Evolutionary conservation across 2,888 invertebrate genomes (phyloP).

Genomic region (Tribolium freemani): DNA sequence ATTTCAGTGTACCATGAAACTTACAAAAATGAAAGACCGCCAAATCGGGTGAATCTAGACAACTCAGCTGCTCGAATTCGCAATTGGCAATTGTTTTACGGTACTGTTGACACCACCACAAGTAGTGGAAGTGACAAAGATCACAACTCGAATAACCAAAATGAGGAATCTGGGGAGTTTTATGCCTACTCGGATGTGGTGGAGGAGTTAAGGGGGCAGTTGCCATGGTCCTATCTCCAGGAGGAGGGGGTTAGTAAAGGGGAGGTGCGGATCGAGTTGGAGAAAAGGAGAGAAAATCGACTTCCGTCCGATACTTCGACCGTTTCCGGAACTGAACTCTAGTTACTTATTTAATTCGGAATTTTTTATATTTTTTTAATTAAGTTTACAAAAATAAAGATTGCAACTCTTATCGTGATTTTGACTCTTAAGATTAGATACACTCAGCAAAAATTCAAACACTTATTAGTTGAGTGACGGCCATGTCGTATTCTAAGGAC

Average conservation of each 20-base stretch:
- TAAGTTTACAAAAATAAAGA: background rate
- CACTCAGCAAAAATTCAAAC: too few relatives aligned
- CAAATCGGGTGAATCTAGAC: conserved; percentile 25
- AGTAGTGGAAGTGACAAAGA: conserved; percentile 3
- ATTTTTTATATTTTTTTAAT: background rate
- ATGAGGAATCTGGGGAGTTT: background rate
- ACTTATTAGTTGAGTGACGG: too few relatives aligned
- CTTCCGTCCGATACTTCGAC: background rate
- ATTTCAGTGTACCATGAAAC: conserved; percentile 43
- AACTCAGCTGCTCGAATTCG: conserved; percentile 53
- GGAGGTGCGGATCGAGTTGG: background rate
- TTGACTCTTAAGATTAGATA: background rate
- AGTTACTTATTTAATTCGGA: background rate
- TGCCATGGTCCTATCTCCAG: conserved; percentile 52
- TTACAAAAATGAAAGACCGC: conserved; percentile 21
- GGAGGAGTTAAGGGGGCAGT: conserved; percentile 45
- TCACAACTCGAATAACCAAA: conserved; percentile 21
- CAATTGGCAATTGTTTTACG: conserved; percentile 59
- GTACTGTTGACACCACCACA: conserved; percentile 43
- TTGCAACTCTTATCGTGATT: background rate
- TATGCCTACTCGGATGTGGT: conserved; percentile 51
- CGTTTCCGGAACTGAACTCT: background rate
- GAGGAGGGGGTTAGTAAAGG: background rate
- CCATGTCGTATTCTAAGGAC: too few relatives aligned
- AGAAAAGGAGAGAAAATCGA: background rate